Conservation (phyloP, 1,140 invertebrate species). For the Brachionus asplanchnoidis region DNA sequence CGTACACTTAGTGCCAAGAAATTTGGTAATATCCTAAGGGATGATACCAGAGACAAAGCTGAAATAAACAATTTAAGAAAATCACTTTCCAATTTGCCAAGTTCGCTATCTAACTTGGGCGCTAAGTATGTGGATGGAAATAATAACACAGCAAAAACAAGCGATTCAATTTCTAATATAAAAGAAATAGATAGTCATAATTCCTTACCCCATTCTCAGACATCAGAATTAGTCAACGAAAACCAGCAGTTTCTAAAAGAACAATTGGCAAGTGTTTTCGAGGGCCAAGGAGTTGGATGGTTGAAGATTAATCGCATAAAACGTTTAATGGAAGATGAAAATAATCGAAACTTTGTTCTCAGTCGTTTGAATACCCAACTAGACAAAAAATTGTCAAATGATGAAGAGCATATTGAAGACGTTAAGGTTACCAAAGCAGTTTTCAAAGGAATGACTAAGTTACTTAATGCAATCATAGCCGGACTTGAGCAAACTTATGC, state of each 20-base stretch:
- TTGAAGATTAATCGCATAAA: slow-evolving; percentile 86
- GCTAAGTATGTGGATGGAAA: neutral
- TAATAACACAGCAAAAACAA: neutral
- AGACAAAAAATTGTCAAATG: slow-evolving; percentile 82
- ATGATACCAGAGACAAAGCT: neutral
- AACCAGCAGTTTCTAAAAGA: slow-evolving; percentile 65
- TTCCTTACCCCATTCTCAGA: neutral
- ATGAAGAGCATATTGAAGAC: slow-evolving; percentile 91
- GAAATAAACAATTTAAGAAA: neutral
- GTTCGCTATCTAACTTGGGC: neutral
- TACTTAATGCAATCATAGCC: slow-evolving; percentile 77
- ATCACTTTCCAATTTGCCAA: neutral
- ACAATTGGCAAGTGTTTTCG: slow-evolving; percentile 80
- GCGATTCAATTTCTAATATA: neutral
- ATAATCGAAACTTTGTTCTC: slow-evolving; percentile 88
- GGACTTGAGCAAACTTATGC: slow-evolving; percentile 85
- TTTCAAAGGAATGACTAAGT: slow-evolving; percentile 93
- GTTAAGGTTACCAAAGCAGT: slow-evolving; percentile 67
- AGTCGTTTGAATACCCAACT: slow-evolving; percentile 89
- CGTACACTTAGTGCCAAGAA: neutral
- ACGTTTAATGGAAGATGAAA: slow-evolving; percentile 98
- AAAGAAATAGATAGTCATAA: neutral
- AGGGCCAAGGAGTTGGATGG: slow-evolving; percentile 94
- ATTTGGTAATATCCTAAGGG: neutral
- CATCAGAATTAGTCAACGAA: slow-evolving; percentile 54